Conservation (phyloP, 2,113 vertebrate species). For the Taxidea taxus region DNA sequence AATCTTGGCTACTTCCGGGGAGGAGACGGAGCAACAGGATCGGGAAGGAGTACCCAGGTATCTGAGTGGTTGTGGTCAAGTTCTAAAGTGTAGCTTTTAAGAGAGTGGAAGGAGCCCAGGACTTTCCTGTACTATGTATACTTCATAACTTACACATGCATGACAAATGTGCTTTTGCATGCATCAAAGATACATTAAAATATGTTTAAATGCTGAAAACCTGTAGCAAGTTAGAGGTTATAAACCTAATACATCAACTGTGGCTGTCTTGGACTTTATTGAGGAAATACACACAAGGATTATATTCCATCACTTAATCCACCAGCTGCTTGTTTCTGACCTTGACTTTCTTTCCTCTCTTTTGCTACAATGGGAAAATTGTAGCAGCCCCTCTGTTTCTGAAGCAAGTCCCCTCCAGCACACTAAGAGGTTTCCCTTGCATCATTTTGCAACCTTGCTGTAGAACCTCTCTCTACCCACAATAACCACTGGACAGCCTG, state of each 20-base stretch:
- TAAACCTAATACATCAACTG: background rate
- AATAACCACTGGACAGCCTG: background rate
- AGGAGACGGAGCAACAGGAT: background rate
- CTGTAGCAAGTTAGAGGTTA: background rate
- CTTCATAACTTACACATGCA: background rate
- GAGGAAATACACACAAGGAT: background rate
- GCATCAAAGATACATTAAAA: background rate
- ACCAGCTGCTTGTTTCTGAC: background rate
- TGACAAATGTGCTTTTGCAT: background rate
- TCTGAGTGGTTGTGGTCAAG: background rate
- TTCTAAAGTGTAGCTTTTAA: background rate
- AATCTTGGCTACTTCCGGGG: background rate
- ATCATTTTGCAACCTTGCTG: no score
- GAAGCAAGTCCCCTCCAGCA: background rate
- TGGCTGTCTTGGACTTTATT: background rate
- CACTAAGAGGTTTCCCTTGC: background rate
- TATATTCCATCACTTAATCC: background rate
- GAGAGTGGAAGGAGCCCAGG: background rate
- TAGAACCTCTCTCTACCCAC: background rate
- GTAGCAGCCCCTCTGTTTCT: background rate
- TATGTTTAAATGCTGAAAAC: slow-evolving; percentile 3
- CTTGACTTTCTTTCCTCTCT: background rate
- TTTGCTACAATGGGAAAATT: background rate
- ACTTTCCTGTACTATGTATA: background rate
- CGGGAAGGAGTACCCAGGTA: rapidly evolving